Conservation (phyloP, 2,888 invertebrate species). For the Villa cingulata region DNA sequence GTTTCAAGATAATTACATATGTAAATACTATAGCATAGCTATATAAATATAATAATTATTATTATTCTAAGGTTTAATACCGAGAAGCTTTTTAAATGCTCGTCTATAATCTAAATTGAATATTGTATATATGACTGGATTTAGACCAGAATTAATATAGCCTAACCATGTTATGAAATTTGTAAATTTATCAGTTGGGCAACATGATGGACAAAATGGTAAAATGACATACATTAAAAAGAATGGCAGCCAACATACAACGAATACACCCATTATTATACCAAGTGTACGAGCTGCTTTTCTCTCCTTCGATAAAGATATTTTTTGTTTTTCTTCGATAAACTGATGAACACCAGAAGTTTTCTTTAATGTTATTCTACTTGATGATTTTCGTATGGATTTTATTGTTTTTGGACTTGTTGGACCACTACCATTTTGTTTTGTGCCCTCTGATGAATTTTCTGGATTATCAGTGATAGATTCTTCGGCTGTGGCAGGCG, state of each 20-base stretch:
- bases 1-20: too few relatives aligned
- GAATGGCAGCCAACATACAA: slow-evolving; percentile 96
- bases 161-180: slow-evolving; percentile 92
- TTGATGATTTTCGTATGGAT: slow-evolving; percentile 2
- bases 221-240: slow-evolving; percentile 89
- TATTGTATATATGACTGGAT: slow-evolving; percentile 89
- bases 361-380: slow-evolving; percentile 27
- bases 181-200: slow-evolving; percentile 63
- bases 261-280: slow-evolving; percentile 94
- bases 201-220: slow-evolving; percentile 73
- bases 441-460: slow-evolving; percentile 30
- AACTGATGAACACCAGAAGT: slow-evolving; percentile 65
- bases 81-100: slow-evolving; percentile 72
- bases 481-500: slow-evolving; percentile 34
- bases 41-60: too few relatives aligned
- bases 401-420: slow-evolving; percentile 8
- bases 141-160: slow-evolving; percentile 79
- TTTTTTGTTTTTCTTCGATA: slow-evolving; percentile 77
- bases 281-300: slow-evolving; percentile 89
- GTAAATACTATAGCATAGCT: too few relatives aligned
- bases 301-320: slow-evolving; percentile 85
- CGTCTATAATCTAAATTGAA: slow-evolving; percentile 87
- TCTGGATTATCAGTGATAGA: slow-evolving; percentile 43
- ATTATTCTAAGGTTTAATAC: slow-evolving; percentile 35
- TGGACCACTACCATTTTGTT: slow-evolving; percentile 9